phyloP scores from a whole-genome alignment of 2,113 vertebrate species.

The Hippotragus niger region DNA sequence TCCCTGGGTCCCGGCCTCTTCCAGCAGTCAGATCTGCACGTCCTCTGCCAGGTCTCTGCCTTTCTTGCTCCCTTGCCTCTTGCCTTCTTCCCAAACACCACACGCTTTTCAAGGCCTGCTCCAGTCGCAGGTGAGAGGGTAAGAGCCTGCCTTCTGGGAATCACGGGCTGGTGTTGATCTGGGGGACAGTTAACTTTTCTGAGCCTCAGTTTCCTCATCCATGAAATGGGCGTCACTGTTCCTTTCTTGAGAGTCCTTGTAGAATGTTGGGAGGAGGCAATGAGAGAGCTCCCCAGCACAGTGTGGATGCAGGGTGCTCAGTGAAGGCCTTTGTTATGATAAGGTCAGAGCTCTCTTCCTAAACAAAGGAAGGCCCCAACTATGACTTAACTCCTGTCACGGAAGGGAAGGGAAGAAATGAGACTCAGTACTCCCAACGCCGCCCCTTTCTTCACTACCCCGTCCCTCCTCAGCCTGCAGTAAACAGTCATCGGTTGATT shows the following conservation, averaged over 20 bases:
- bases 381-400: background rate
- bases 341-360: background rate
- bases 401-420: background rate
- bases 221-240: background rate
- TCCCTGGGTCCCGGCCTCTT: rapidly evolving
- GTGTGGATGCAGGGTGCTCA: background rate
- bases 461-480: background rate
- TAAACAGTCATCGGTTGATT: background rate
- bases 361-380: background rate
- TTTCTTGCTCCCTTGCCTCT: too few species aligned
- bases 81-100: background rate
- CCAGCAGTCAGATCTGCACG: background rate
- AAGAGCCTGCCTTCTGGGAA: background rate
- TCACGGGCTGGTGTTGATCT: background rate
- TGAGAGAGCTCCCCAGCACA: background rate
- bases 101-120: background rate
- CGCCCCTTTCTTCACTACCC: rapidly evolving
- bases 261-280: too few species aligned
- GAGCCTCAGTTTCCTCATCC: background rate
- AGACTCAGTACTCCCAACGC: background rate
- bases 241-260: background rate
- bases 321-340: background rate
- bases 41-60: background rate
- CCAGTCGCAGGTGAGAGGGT: background rate
- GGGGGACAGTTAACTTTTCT: background rate